Percentiles rank a stretch among this genome's conserved stretches.
These are phyloP conservation scores for Nymphicus hollandicus DNA, from an alignment of 2,113 vertebrate genomes.

Conservation along the genomic window DNA sequence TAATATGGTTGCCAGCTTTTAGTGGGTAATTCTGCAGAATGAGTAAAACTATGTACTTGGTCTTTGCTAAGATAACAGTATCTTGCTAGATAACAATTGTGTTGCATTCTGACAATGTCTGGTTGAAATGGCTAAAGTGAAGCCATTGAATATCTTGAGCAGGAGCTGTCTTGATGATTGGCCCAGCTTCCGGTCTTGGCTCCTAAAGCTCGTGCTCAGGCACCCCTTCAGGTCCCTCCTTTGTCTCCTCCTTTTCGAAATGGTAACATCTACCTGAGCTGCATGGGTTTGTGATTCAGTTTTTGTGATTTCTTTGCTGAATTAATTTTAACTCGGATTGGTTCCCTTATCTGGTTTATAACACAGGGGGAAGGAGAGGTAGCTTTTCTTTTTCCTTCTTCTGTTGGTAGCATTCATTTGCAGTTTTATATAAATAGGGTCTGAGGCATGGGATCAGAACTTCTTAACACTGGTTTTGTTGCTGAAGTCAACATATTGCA, in stretches of 20 bases:
- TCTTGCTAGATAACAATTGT: not conserved
- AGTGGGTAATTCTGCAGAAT: not conserved
- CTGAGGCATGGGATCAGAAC: not conserved
- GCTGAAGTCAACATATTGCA: not conserved
- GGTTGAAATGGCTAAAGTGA: not conserved
- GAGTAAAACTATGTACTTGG: not conserved
- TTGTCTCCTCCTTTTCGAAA: not conserved
- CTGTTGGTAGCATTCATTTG: not conserved
- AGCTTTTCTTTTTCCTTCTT: not conserved
- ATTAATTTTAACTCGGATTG: not conserved
- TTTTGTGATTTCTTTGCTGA: not conserved
- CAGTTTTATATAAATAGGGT: slow-evolving; percentile 18
- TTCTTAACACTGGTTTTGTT: slow-evolving; percentile 8
- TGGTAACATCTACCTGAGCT: not conserved
- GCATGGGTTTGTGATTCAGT: not conserved
- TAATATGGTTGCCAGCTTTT: not conserved
- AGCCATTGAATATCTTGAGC: not conserved
- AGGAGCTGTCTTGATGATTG: not conserved
- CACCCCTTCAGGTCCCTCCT: not conserved
- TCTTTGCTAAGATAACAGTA: not conserved
- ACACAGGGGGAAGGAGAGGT: not conserved
- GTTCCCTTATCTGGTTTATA: not conserved
- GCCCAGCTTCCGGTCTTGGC: not conserved
- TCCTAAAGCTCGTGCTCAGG: not conserved
- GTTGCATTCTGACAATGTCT: not conserved